These are phyloP conservation scores for Diabrotica virgifera DNA, from an alignment of 1,140 invertebrate species.

Conservation along the genomic window DNA sequence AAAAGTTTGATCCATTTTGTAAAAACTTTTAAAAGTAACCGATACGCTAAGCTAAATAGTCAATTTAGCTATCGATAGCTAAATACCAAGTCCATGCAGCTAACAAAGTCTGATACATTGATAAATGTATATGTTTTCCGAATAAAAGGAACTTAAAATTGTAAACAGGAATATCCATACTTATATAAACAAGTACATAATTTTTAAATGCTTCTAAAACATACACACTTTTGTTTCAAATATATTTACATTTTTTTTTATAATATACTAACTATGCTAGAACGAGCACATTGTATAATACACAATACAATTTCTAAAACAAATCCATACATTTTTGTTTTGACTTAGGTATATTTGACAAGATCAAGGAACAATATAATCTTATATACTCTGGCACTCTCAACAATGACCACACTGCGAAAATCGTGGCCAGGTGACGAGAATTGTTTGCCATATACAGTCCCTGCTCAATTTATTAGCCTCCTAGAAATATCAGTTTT, in stretches of 20 bases:
- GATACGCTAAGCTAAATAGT: background rate
- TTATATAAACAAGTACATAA: constrained; percentile 10
- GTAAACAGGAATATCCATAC: constrained; percentile 11
- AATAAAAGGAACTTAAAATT: constrained; percentile 16
- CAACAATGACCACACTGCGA: background rate
- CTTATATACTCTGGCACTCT: background rate
- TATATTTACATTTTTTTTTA: constrained; percentile 7
- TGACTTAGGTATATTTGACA: background rate
- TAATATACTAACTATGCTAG: constrained; percentile 6
- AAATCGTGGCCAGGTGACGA: background rate
- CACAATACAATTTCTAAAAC: background rate
- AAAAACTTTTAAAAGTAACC: background rate
- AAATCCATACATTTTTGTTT: background rate
- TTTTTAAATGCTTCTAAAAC: background rate
- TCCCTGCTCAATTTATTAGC: background rate
- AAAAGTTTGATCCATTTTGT: too few species aligned
- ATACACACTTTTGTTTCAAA: constrained; percentile 1
- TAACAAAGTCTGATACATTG: background rate
- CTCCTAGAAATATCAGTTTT: background rate
- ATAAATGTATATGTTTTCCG: background rate
- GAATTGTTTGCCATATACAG: background rate
- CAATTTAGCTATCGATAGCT: background rate
- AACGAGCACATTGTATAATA: constrained; percentile 20
- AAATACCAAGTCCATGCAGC: background rate
- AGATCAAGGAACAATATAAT: background rate